phyloP scores from a whole-genome alignment of 2,888 invertebrate species.

The Ecliptopera silaceata region DNA sequence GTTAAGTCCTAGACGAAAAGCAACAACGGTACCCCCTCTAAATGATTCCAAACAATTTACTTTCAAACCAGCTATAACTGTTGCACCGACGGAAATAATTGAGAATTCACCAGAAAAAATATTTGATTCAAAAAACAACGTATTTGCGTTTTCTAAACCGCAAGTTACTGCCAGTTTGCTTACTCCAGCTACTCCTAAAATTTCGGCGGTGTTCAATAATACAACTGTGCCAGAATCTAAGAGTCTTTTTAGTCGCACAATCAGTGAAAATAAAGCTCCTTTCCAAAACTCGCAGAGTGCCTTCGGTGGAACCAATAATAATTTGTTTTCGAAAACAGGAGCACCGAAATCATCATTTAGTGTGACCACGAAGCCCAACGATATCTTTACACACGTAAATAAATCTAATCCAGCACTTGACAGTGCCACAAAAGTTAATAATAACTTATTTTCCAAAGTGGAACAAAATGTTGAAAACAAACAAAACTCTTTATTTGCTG shows the following conservation, averaged over 20 bases:
- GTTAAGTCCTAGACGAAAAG: constrained; percentile 43
- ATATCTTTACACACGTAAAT: constrained; percentile 4
- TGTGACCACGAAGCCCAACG: neutral
- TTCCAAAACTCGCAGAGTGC: constrained; percentile 39
- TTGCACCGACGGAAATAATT: constrained; percentile 60
- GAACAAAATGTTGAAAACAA: constrained; percentile 21
- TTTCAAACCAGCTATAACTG: constrained; percentile 70
- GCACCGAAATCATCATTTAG: constrained; percentile 33
- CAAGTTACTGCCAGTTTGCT: constrained; percentile 47
- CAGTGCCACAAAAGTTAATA: neutral
- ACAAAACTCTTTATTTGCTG: constrained; percentile 23
- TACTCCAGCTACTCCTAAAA: constrained; percentile 27
- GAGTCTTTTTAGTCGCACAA: constrained; percentile 41
- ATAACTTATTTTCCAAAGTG: constrained; percentile 17
- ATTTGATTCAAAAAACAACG: constrained; percentile 47
- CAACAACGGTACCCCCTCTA: constrained; percentile 34
- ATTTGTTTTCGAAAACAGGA: constrained; percentile 40
- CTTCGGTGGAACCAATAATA: constrained; percentile 39
- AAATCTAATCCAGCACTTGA: neutral
- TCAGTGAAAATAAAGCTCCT: constrained; percentile 39
- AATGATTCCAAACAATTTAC: constrained; percentile 52
- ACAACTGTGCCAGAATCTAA: constrained; percentile 25
- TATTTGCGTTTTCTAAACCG: constrained; percentile 73
- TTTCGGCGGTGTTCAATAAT: neutral
- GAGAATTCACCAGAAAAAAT: constrained; percentile 62